A percentile compares a stretch with the other conserved stretches of the same genome.
Evolutionary conservation across 2,888 invertebrate genomes (phyloP).

Genomic region (Myopa testacea): DNA sequence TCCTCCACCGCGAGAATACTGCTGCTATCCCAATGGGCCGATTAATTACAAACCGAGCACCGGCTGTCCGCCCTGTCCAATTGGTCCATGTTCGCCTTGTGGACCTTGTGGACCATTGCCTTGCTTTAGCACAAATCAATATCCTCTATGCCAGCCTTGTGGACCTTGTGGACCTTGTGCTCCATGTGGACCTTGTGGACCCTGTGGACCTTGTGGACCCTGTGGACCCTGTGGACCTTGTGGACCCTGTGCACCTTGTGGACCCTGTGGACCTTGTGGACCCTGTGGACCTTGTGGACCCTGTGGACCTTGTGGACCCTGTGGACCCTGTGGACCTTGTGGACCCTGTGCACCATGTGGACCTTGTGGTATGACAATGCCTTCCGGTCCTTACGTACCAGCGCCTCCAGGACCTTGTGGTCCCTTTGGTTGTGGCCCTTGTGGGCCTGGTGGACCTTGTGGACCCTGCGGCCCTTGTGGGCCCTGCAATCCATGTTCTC

Average conservation of each 20-base stretch:
- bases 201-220: constrained; percentile 51
- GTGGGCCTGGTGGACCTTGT: constrained; percentile 49
- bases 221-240: constrained; percentile 54
- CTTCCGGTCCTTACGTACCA: constrained; percentile 54
- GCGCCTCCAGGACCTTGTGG: constrained; percentile 44
- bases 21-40: constrained; percentile 63
- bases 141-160: constrained; percentile 56
- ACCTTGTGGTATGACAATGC: constrained; percentile 52
- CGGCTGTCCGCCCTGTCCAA: constrained; percentile 60
- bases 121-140: constrained; percentile 58
- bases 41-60: constrained; percentile 59
- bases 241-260: constrained; percentile 53
- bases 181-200: constrained; percentile 52
- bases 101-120: constrained; percentile 57
- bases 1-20: constrained; percentile 64
- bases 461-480: constrained; percentile 53
- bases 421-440: constrained; percentile 47
- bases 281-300: constrained; percentile 54
- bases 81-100: constrained; percentile 53
- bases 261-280: constrained; percentile 52
- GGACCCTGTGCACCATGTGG: constrained; percentile 52
- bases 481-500: constrained; percentile 41
- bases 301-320: constrained; percentile 52
- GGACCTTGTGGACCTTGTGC: constrained; percentile 53
- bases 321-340: constrained; percentile 56